Evolutionary conservation across 2,797 vertebrate genomes (phyloP).

Genomic region (Todus mexicanus): DNA sequence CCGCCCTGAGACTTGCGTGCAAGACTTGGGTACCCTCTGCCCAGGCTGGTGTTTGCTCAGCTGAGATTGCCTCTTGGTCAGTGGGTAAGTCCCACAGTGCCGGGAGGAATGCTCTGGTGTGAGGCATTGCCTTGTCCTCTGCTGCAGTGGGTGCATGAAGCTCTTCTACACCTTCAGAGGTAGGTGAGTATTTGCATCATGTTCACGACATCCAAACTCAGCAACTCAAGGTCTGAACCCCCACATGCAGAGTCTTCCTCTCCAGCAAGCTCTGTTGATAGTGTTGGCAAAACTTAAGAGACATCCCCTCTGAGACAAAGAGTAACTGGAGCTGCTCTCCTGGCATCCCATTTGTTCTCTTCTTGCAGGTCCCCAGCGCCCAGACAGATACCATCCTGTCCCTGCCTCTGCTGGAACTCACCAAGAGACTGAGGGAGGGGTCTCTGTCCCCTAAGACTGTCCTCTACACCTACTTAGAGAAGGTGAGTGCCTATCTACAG

Average conservation of each 20-base stretch:
- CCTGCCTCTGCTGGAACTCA: conserved; percentile 76
- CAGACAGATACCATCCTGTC: conserved; percentile 68
- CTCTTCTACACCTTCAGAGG: not conserved
- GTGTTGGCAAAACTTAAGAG: not conserved
- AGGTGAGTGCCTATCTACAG: conserved; percentile 60
- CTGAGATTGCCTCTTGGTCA: not conserved
- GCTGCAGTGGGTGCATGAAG: not conserved
- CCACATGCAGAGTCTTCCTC: not conserved
- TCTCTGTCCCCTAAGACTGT: conserved; percentile 76
- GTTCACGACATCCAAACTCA: not conserved
- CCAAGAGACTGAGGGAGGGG: conserved; percentile 66
- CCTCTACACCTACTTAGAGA: conserved; percentile 82
- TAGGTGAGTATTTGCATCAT: not conserved
- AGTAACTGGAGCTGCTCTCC: not conserved
- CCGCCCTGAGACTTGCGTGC: not conserved
- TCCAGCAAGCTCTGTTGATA: not conserved
- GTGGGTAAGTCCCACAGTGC: not conserved
- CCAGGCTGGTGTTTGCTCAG: not conserved
- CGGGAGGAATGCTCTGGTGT: not conserved
- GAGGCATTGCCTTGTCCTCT: not conserved
- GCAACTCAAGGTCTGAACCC: not conserved
- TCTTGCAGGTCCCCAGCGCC: conserved; percentile 68
- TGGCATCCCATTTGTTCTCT: not conserved
- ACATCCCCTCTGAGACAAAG: not conserved
- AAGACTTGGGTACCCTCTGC: not conserved